phyloP scores from a whole-genome alignment of 2,113 vertebrate genomes.

The Australoheros scitulus region DNA sequence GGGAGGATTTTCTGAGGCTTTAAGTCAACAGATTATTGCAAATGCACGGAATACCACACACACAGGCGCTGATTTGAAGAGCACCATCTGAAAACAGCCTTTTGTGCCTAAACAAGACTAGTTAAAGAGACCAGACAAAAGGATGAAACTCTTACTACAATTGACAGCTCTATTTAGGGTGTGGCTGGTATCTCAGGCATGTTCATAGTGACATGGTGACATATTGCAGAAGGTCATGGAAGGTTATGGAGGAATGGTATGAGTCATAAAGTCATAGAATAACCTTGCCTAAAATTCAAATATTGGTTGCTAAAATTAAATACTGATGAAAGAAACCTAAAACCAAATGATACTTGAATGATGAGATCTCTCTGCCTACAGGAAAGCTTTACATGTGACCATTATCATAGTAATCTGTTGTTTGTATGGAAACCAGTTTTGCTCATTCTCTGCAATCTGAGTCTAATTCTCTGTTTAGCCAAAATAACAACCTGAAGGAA shows the following conservation, averaged over 20 bases:
- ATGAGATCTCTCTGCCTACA: not conserved
- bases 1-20: conserved; percentile 20
- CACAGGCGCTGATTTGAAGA: conserved; percentile 16
- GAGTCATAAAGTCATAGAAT: not conserved
- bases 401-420: not conserved
- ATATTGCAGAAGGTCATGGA: conserved; percentile 11
- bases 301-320: not conserved
- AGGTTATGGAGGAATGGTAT: not conserved
- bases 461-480: conserved; percentile 27
- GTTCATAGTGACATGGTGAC: conserved; percentile 6
- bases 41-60: conserved; percentile 38
- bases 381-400: not conserved
- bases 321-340: not conserved
- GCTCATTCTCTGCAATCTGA: not conserved
- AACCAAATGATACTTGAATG: not conserved
- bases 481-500: conserved; percentile 41
- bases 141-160: not conserved
- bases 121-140: conserved; percentile 1
- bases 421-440: conserved; percentile 35
- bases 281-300: not conserved
- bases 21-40: conserved; percentile 52
- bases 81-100: not conserved
- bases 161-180: conserved; percentile 13
- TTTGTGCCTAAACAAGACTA: not conserved
- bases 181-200: conserved; percentile 27